Base-by-base conservation (phyloP, 2,888 invertebrate genomes). In the Sesamia inferens region DNA sequence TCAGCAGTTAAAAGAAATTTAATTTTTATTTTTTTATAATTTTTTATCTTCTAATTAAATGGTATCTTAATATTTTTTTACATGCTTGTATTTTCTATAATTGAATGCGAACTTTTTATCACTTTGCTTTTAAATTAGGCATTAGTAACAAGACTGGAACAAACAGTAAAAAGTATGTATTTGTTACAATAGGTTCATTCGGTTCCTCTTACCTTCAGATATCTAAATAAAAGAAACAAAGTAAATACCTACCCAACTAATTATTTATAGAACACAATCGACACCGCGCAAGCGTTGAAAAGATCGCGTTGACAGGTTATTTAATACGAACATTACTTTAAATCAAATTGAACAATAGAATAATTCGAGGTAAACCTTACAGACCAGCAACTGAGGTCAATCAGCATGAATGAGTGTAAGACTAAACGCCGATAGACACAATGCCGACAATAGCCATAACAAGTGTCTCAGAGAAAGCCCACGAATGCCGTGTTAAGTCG, bases 391-490 rank as follows among this genome's bases (percentile, higher is more conserved):
- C 57, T 57, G 57, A 65, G 77, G 79, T 77, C 66, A 62, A 44
- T 66, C 57, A 57, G 42, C 64, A 80, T 54, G 62, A 62, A 57
- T 63, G 39, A 39, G 39, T 39, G 5, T 39, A 39, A 5, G 39
- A 39, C 39, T 39, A 39, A 39, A 39, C 39, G 39, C 5, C 39
- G 39, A 39, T 39, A 39, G 39, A 39, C 39, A 39, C 39, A 4
- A 39, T 7, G 39, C 5, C 39, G 39, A 39, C 39, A 39, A 39
- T 39, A 39, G 39, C 39, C 39, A 39, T 68, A 71, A 54, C 68
- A 58, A 71, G 74, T 74, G 59, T 62, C 65, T n/a, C 65, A 57
- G 70, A 78, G 68, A 78, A 84, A 78, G 84, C 63, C 66, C 61
- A 68, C 62, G 39, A 71, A 62, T 68, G 24, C 42, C 22, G 54